Evolutionary conservation across 1,140 invertebrate genomes (phyloP).

Genomic region (Xylocopa sonorina): DNA sequence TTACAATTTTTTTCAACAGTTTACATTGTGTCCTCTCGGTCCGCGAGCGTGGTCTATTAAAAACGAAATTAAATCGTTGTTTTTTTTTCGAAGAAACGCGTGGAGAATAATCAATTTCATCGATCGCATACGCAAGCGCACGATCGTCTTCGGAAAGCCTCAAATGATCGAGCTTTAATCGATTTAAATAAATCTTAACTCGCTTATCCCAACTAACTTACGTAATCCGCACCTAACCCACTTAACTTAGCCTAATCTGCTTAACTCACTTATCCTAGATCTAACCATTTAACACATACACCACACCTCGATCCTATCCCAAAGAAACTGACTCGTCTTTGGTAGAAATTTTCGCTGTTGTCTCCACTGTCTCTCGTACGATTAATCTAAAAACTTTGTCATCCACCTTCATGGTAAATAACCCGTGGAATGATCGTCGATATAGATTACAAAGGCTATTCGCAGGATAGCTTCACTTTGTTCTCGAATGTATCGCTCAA

Average conservation of each 20-base stretch:
- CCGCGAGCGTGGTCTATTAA: too few relatives aligned
- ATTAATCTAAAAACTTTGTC: too few relatives aligned
- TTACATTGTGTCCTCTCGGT: too few relatives aligned
- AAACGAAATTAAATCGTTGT: too few relatives aligned
- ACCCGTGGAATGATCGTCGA: too few relatives aligned
- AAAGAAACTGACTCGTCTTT: neutral
- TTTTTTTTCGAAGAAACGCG: too few relatives aligned
- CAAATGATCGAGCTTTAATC: neutral
- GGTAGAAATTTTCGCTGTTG: too few relatives aligned
- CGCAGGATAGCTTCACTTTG: neutral
- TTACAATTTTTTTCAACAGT: too few relatives aligned
- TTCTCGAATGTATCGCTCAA: neutral
- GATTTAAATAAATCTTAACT: constrained; percentile 8
- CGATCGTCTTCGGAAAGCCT: neutral
- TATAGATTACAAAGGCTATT: neutral
- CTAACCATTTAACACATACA: constrained; percentile 6
- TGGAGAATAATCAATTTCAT: neutral
- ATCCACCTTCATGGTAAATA: too few relatives aligned
- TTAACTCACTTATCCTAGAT: constrained; percentile 12
- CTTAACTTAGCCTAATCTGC: constrained; percentile 3
- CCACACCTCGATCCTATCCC: neutral
- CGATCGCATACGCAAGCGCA: too few relatives aligned
- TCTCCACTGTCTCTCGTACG: too few relatives aligned
- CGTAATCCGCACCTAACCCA: neutral
- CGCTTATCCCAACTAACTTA: constrained; percentile 6